These are phyloP conservation scores for Nasonia longicornis DNA, from an alignment of 1,140 invertebrate genomes.

Conservation along the genomic window DNA sequence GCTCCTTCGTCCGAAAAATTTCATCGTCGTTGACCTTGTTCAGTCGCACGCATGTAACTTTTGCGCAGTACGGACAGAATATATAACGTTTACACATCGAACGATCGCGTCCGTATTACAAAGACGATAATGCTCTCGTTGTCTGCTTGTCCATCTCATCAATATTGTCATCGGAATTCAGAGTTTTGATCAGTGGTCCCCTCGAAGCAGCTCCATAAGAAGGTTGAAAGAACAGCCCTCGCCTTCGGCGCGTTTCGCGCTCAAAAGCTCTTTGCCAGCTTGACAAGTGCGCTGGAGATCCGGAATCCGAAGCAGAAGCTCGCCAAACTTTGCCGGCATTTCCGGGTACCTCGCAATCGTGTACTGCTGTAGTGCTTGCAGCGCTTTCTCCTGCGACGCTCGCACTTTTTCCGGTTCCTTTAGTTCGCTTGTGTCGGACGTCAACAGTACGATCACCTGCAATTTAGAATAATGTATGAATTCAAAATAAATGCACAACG, in stretches of 20 bases:
- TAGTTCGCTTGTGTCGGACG: constrained; percentile 93
- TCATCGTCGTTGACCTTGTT: not conserved
- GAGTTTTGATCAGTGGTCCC: constrained; percentile 81
- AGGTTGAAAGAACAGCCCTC: constrained; percentile 93
- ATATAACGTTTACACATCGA: not conserved
- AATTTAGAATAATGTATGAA: constrained; percentile 4
- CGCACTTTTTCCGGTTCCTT: constrained; percentile 92
- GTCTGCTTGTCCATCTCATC: not conserved
- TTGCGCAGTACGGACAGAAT: not conserved
- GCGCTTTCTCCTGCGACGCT: constrained; percentile 92
- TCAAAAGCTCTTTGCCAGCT: constrained; percentile 93
- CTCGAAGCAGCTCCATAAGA: constrained; percentile 93
- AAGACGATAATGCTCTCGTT: not conserved
- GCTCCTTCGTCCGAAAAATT: not conserved
- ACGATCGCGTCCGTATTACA: constrained; percentile 22
- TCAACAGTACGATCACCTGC: constrained; percentile 88
- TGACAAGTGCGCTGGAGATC: constrained; percentile 95
- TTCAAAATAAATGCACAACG: not conserved
- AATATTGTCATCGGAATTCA: not conserved
- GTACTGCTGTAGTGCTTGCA: constrained; percentile 93
- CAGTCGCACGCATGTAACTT: not conserved
- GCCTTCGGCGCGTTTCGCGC: constrained; percentile 85
- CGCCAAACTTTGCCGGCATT: constrained; percentile 94
- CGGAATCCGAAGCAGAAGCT: constrained; percentile 91
- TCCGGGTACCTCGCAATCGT: constrained; percentile 92